Percentiles rank a stretch among this genome's conserved stretches.
Evolutionary conservation across 2,888 invertebrate genomes (phyloP).

Genomic region (Melanostoma scalare): DNA sequence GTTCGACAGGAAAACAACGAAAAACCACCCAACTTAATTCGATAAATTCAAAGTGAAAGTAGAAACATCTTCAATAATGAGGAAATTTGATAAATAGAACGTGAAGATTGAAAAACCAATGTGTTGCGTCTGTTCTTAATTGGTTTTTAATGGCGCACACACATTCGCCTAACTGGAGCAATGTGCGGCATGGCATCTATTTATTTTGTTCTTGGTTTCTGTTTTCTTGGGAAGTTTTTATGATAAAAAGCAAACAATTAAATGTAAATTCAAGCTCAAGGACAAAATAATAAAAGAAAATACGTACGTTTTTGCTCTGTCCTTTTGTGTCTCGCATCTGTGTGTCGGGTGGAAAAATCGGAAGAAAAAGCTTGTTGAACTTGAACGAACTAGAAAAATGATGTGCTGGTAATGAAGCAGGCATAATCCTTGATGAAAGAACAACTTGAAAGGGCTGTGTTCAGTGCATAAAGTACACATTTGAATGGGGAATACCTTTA

Average conservation of each 20-base stretch:
- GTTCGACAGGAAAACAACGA: neutral
- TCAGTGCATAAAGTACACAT: too few species aligned
- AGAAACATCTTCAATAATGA: conserved; percentile 13
- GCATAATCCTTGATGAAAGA: too few species aligned
- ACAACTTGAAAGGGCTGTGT: too few species aligned
- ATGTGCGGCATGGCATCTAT: neutral
- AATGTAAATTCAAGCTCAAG: conserved; percentile 29
- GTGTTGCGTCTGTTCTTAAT: conserved; percentile 34
- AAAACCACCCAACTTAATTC: conserved; percentile 4
- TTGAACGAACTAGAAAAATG: too few species aligned
- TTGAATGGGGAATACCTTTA: too few species aligned
- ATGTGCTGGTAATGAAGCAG: too few species aligned
- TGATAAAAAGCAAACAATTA: conserved; percentile 16
- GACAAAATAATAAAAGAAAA: conserved; percentile 5
- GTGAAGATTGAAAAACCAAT: conserved; percentile 34
- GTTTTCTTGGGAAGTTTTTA: neutral
- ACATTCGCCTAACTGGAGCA: conserved; percentile 17
- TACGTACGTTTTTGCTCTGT: neutral
- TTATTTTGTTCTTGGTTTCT: neutral
- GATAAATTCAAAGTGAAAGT: neutral
- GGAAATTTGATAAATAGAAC: conserved; percentile 25
- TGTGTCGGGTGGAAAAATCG: too few species aligned
- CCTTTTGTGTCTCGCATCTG: too few species aligned
- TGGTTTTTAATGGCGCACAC: conserved; percentile 39
- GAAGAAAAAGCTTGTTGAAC: too few species aligned